A percentile compares a stretch with the other conserved stretches of the same genome.
Conservation (phyloP, 2,888 invertebrate genomes). For the Sarcophaga rosellei region DNA sequence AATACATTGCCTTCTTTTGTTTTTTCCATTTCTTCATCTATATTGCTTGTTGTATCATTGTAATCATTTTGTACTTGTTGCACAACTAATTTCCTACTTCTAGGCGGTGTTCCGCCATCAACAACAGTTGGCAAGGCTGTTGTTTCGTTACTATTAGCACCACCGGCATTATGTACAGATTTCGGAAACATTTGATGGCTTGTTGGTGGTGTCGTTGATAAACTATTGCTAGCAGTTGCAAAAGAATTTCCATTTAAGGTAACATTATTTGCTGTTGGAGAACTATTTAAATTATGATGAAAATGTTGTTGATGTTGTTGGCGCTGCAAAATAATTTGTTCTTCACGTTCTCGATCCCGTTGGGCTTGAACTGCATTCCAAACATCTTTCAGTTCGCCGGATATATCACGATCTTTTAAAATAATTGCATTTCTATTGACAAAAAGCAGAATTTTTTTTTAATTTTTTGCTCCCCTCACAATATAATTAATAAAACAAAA, state of each 20-base stretch:
- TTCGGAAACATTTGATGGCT: slow-evolving; percentile 79
- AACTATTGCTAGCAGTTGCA: not conserved
- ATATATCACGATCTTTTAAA: slow-evolving; percentile 86
- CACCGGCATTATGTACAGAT: slow-evolving; percentile 68
- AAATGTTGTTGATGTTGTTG: slow-evolving; percentile 80
- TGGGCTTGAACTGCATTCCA: slow-evolving; percentile 86
- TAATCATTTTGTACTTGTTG: slow-evolving; percentile 49
- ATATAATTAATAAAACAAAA: not conserved
- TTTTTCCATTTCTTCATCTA: slow-evolving; percentile 6
- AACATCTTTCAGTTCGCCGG: slow-evolving; percentile 88
- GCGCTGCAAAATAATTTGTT: slow-evolving; percentile 80
- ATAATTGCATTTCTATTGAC: slow-evolving; percentile 82
- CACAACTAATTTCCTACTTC: slow-evolving; percentile 49
- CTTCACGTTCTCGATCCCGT: slow-evolving; percentile 80
- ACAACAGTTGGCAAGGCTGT: slow-evolving; percentile 12
- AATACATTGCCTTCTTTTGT: not conserved
- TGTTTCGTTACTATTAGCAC: slow-evolving; percentile 53
- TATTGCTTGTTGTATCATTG: slow-evolving; percentile 35
- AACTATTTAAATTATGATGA: slow-evolving; percentile 76
- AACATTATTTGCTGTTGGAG: slow-evolving; percentile 46
- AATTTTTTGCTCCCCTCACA: not conserved
- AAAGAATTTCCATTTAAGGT: slow-evolving; percentile 32
- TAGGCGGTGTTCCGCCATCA: slow-evolving; percentile 30
- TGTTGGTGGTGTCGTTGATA: slow-evolving; percentile 59
- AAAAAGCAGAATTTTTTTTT: not conserved